Percentiles rank a stretch among this genome's conserved stretches.
Conservation (phyloP, 2,797 vertebrate genomes). For the Sylvilagus floridanus region DNA sequence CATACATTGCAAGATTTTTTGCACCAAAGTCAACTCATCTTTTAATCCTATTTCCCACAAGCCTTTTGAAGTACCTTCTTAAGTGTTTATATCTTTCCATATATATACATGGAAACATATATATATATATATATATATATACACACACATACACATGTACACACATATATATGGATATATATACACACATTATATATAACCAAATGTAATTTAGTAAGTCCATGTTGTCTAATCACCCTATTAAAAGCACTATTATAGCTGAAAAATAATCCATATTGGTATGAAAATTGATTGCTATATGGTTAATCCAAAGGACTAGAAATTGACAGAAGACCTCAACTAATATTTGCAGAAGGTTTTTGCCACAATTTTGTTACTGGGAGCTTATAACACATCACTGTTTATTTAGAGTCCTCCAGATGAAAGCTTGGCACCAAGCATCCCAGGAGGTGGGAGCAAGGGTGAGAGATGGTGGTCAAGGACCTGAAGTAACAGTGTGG, state of each 20-base stretch:
- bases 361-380: slow-evolving; percentile 45
- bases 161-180: no score
- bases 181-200: neutral
- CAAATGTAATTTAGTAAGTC: slow-evolving; percentile 54
- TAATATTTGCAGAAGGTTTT: slow-evolving; percentile 44
- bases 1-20: no score
- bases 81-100: neutral
- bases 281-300: slow-evolving; percentile 51
- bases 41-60: no score
- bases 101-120: neutral
- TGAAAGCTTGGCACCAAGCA: neutral
- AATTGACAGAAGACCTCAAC: slow-evolving; percentile 46
- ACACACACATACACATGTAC: neutral
- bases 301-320: slow-evolving; percentile 37
- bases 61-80: no score
- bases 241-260: slow-evolving; percentile 50
- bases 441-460: neutral
- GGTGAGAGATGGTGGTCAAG: neutral
- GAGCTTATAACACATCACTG: neutral
- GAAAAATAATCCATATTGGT: slow-evolving; percentile 56
- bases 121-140: neutral
- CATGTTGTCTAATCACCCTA: slow-evolving; percentile 5
- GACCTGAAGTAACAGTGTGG: neutral
- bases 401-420: slow-evolving; percentile 33
- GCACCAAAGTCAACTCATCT: no score